A percentile compares a stretch with the other conserved stretches of the same genome.
Conservation (phyloP, 2,888 invertebrate genomes). For the Epiblema foenella region DNA sequence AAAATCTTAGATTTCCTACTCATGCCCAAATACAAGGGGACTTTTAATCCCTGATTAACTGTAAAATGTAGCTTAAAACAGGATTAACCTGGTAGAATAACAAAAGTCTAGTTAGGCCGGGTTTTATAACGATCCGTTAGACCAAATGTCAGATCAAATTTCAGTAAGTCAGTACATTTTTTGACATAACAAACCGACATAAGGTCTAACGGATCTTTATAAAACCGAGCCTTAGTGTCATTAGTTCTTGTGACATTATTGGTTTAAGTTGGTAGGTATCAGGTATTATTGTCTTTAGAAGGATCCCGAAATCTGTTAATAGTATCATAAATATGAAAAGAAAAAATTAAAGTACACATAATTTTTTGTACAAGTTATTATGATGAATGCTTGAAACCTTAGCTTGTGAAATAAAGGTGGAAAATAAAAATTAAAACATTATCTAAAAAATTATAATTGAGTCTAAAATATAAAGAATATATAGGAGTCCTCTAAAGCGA, state of each 20-base stretch:
- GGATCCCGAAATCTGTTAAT: conserved; percentile 28
- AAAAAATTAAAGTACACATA: too few relatives aligned
- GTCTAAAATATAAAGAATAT: conserved; percentile 68
- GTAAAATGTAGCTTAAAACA: conserved; percentile 8
- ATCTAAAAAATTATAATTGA: conserved; percentile 57
- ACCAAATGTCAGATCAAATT: too few relatives aligned
- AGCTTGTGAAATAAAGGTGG: conserved; percentile 36
- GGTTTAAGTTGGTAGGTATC: background rate
- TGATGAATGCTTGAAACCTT: background rate
- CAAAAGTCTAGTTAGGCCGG: conserved; percentile 2
- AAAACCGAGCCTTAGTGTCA: too few relatives aligned
- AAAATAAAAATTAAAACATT: conserved; percentile 48
- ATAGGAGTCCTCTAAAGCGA: conserved; percentile 64
- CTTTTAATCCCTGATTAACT: conserved; percentile 7
- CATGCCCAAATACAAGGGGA: conserved; percentile 21
- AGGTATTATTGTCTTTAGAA: conserved; percentile 23
- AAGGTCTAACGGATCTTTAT: too few relatives aligned
- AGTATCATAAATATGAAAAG: background rate
- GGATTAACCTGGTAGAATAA: conserved; percentile 5
- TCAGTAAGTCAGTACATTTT: too few relatives aligned
- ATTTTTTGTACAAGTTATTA: background rate
- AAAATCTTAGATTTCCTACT: background rate
- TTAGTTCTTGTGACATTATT: background rate
- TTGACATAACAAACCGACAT: too few relatives aligned
- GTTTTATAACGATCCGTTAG: too few relatives aligned